Percentiles rank a stretch among this genome's conserved stretches.
Conservation (phyloP, 2,113 vertebrate genomes). For the Ursus arctos region DNA sequence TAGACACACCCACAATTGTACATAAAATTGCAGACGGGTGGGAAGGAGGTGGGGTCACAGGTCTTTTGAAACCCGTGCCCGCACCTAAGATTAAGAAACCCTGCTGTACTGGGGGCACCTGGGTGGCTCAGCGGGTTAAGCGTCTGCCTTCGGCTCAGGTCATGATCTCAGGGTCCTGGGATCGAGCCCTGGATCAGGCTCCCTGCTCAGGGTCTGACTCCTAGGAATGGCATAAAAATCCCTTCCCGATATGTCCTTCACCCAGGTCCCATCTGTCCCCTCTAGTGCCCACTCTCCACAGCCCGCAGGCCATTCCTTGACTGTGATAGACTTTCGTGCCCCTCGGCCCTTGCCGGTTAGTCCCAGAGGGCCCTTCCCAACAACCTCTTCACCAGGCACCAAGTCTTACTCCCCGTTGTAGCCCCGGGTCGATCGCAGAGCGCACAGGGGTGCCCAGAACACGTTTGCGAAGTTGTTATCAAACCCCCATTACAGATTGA, state of each 20-base stretch:
- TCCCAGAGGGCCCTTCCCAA: not conserved
- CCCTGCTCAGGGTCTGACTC: not conserved
- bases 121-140: no score
- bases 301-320: not conserved
- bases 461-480: not conserved
- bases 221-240: not conserved
- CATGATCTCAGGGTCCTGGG: no score
- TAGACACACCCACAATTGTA: not conserved
- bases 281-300: not conserved
- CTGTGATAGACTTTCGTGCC: accelerated
- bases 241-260: not conserved
- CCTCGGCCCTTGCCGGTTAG: not conserved
- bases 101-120: no score
- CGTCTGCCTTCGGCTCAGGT: no score
- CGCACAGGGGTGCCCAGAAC: not conserved
- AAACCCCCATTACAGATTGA: not conserved
- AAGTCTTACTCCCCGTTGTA: accelerated
- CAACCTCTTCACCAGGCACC: not conserved
- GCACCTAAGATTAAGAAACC: not conserved
- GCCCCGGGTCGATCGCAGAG: not conserved
- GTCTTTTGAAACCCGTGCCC: not conserved
- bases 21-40: accelerated
- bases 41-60: not conserved
- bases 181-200: no score
- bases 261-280: no score